A percentile compares a stretch with the other conserved stretches of the same genome.
Conservation (phyloP, 2,888 invertebrate genomes). For the Gryllus longicercus region DNA sequence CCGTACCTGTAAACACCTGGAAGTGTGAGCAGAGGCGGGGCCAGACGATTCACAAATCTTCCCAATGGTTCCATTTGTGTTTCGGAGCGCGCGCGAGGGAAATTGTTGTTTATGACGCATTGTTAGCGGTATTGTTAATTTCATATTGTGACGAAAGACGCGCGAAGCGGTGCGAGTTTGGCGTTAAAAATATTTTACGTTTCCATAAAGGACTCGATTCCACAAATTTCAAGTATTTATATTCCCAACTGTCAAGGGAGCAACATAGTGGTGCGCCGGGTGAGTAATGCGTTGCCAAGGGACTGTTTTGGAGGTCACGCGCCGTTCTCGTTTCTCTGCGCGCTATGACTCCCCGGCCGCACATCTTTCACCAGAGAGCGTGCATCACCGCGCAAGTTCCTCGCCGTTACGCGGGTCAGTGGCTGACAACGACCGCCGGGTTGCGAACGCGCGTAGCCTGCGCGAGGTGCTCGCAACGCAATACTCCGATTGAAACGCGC, state of each 20-base stretch:
- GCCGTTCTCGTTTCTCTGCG: background rate
- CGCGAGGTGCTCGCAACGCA: no score
- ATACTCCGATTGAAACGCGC: no score
- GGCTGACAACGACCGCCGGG: no score
- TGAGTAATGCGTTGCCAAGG: background rate
- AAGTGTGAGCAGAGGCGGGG: background rate
- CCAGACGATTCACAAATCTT: background rate
- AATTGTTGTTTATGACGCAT: conserved; percentile 17
- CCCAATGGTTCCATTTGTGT: background rate
- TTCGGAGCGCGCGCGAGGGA: background rate
- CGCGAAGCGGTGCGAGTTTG: background rate
- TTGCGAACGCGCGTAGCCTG: no score
- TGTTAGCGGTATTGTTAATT: background rate
- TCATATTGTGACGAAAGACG: conserved; percentile 8
- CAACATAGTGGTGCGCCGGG: background rate
- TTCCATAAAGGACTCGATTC: background rate
- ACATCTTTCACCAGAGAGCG: no score
- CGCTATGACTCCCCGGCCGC: no score
- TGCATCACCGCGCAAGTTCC: no score
- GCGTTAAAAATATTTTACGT: background rate
- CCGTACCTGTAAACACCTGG: conserved; percentile 2
- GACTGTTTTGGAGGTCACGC: background rate
- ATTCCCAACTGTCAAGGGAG: background rate
- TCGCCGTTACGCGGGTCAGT: no score
- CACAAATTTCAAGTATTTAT: background rate